phyloP scores from a whole-genome alignment of 1,140 invertebrate species.

The Orchestia grillus region DNA sequence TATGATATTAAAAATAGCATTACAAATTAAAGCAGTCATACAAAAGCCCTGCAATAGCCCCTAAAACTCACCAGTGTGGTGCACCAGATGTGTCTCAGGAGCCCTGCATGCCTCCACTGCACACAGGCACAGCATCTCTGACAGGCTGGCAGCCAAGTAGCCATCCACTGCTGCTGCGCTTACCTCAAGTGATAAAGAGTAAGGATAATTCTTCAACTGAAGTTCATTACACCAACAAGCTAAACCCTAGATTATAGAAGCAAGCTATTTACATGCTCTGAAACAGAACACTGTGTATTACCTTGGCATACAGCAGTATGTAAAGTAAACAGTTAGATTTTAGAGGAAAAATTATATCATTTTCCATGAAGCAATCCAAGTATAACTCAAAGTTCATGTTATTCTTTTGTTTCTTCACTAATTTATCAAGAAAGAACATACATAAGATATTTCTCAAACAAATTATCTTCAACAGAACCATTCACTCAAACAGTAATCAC shows the following conservation, averaged over 20 bases:
- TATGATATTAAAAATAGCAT: neutral
- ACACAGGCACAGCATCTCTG: constrained; percentile 65
- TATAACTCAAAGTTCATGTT: too few species aligned
- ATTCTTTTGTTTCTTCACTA: too few species aligned
- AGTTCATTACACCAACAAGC: neutral
- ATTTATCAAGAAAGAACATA: too few species aligned
- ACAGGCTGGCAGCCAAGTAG: constrained; percentile 61
- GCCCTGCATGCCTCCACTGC: constrained; percentile 36
- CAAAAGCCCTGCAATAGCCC: neutral
- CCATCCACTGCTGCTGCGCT: constrained; percentile 63
- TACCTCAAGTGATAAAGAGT: constrained; percentile 32
- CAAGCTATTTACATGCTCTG: neutral
- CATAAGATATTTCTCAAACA: too few species aligned
- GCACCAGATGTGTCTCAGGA: neutral
- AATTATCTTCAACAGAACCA: too few species aligned
- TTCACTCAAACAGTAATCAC: too few species aligned
- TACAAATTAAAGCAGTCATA: neutral
- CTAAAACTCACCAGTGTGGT: constrained; percentile 52
- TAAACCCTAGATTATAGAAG: neutral
- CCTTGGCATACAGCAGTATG: too few species aligned
- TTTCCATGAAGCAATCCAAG: too few species aligned
- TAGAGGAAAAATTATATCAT: too few species aligned
- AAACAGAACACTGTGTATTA: neutral
- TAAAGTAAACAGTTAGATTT: too few species aligned
- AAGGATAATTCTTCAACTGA: neutral